Percentiles rank a stretch among this genome's conserved stretches.
These are phyloP conservation scores for Cataglyphis albicans DNA, from an alignment of 2,888 invertebrate genomes.

Conservation along the genomic window DNA sequence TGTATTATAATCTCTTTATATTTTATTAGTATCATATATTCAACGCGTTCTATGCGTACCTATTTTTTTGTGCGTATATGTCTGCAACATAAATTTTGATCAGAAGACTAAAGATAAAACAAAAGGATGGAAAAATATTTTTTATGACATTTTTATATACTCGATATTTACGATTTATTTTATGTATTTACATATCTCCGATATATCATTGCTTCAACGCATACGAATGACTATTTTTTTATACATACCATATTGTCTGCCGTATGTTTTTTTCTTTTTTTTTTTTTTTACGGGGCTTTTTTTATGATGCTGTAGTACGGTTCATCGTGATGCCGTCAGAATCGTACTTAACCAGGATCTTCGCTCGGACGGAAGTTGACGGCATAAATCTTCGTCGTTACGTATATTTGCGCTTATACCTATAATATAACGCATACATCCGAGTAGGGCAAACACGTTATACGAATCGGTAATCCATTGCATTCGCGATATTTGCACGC, in stretches of 20 bases:
- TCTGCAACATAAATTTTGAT: background rate
- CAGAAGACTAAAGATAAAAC: background rate
- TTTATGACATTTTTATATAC: background rate
- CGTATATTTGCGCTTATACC: slow-evolving; percentile 25
- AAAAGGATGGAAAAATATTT: background rate
- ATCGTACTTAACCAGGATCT: slow-evolving; percentile 29
- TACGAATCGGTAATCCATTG: slow-evolving; percentile 60
- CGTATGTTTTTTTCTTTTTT: background rate
- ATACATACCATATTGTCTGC: background rate
- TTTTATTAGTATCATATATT: background rate
- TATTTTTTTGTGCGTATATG: background rate
- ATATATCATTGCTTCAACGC: slow-evolving; percentile 9
- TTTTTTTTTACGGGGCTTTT: slow-evolving; percentile 1
- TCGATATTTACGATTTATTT: slow-evolving; percentile 20
- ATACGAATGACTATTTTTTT: slow-evolving; percentile 24
- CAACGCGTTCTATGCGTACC: background rate
- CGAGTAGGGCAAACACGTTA: slow-evolving; percentile 46
- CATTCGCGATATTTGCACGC: slow-evolving; percentile 62
- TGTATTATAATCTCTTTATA: background rate
- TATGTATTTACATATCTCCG: background rate
- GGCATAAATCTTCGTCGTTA: slow-evolving; percentile 60
- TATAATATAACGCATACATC: slow-evolving; percentile 24
- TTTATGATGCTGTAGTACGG: background rate
- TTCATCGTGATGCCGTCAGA: slow-evolving; percentile 19
- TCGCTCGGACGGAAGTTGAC: slow-evolving; percentile 18